Percentiles rank a stretch among this genome's conserved stretches.
Evolutionary conservation across 2,888 invertebrate species (phyloP).

Genomic region (Pristionchus japonicus): DNA sequence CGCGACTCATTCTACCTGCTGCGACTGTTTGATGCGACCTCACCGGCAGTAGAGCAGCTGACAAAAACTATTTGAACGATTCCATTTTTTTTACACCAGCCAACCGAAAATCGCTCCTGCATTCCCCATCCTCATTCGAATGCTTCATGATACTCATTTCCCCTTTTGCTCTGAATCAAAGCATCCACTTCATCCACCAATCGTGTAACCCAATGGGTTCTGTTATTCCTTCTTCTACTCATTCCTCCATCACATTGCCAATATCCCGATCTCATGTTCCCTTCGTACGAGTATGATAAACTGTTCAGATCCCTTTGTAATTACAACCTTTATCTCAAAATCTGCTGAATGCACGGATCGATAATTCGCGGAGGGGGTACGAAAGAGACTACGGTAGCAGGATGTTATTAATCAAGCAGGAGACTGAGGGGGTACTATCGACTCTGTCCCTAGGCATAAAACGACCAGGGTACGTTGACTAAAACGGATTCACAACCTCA

Average conservation of each 20-base stretch:
- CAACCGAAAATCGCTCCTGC: not conserved
- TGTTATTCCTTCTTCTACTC: not conserved
- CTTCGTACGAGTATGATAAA: not conserved
- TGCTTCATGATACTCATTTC: not conserved
- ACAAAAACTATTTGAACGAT: too few species aligned
- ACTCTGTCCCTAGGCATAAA: not conserved
- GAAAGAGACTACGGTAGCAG: conserved; percentile 19
- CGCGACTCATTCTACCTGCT: not conserved
- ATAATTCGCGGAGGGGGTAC: not conserved
- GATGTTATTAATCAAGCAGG: not conserved
- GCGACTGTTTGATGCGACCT: not conserved
- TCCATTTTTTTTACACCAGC: not conserved
- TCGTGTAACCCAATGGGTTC: not conserved
- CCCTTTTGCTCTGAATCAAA: not conserved
- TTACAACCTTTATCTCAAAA: conserved; percentile 31
- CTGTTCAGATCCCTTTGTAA: not conserved
- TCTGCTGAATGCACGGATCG: conserved; percentile 24
- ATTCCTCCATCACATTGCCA: not conserved
- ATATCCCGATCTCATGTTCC: not conserved
- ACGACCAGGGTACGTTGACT: conserved; percentile 2
- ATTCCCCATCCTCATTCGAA: too few species aligned
- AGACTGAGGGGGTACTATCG: not conserved
- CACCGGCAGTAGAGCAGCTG: too few species aligned
- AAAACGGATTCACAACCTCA: conserved; percentile 40
- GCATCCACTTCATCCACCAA: not conserved